Conservation (phyloP, 2,888 invertebrate species). For the Bhutanitis thaidina region DNA sequence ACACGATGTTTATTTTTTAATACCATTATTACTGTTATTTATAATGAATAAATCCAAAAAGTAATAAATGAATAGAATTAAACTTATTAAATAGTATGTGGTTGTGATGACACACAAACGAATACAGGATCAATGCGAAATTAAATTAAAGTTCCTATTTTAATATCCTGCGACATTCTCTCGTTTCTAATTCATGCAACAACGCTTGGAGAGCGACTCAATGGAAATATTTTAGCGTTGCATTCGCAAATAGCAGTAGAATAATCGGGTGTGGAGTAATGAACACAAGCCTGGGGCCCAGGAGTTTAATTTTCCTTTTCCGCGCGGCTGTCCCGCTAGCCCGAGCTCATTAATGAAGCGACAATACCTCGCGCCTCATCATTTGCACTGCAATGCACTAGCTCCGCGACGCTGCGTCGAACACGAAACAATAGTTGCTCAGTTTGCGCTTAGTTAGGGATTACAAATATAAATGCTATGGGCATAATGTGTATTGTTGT, state of each 20-base stretch:
- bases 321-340: conserved; percentile 60
- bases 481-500: conserved; percentile 11
- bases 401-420: conserved; percentile 25
- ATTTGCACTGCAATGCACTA: conserved; percentile 41
- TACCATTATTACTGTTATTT: no score
- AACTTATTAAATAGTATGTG: no score
- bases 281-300: conserved; percentile 70
- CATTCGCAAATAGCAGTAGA: conserved; percentile 55
- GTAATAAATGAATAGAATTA: no score
- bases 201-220: conserved; percentile 6
- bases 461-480: conserved; percentile 13
- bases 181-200: conserved; percentile 17
- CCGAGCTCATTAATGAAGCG: conserved; percentile 68
- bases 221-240: conserved; percentile 49
- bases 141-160: conserved; percentile 7
- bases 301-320: conserved; percentile 80
- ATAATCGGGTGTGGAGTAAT: conserved; percentile 71
- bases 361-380: conserved; percentile 73
- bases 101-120: no score
- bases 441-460: conserved; percentile 21
- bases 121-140: no score
- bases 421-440: conserved; percentile 32
- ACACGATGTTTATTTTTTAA: no score
- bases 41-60: no score
- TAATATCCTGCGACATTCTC: conserved; percentile 4